Percentiles rank a stretch among this genome's conserved stretches.
Conservation (phyloP, 37 sponge, comb jelly and placozoan genomes). For the Crambe crambe region DNA sequence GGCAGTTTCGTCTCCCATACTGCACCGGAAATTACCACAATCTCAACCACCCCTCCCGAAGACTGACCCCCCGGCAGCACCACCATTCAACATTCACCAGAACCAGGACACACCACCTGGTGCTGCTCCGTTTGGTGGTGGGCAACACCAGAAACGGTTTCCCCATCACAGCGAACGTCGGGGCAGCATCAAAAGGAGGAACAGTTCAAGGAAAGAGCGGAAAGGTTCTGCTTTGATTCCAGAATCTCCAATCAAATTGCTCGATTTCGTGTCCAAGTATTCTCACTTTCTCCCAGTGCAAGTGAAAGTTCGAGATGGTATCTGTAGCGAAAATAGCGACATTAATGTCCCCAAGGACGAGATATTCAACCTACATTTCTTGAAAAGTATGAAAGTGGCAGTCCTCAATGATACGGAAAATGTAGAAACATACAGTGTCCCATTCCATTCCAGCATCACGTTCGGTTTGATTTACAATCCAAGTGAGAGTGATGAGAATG, state of each 20-base stretch:
- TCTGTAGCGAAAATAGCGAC: not conserved
- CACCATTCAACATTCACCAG: too few relatives aligned
- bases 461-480: constrained; percentile 46
- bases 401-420: not conserved
- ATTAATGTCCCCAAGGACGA: not conserved
- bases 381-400: constrained; percentile 6
- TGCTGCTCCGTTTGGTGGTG: too few relatives aligned
- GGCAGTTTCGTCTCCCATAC: too few relatives aligned
- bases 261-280: not conserved
- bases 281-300: not conserved
- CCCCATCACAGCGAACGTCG: too few relatives aligned
- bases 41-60: too few relatives aligned
- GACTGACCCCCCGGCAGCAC: too few relatives aligned
- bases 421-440: constrained; percentile 8
- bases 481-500: not conserved
- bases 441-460: constrained; percentile 31
- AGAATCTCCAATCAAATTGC: not conserved
- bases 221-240: too few relatives aligned
- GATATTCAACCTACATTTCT: constrained; percentile 10
- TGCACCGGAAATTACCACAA: too few relatives aligned
- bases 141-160: too few relatives aligned
- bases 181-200: too few relatives aligned
- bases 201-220: too few relatives aligned
- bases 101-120: too few relatives aligned
- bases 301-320: not conserved